These are phyloP conservation scores for Micromys minutus DNA, from an alignment of 2,113 vertebrate genomes.

Conservation along the genomic window DNA sequence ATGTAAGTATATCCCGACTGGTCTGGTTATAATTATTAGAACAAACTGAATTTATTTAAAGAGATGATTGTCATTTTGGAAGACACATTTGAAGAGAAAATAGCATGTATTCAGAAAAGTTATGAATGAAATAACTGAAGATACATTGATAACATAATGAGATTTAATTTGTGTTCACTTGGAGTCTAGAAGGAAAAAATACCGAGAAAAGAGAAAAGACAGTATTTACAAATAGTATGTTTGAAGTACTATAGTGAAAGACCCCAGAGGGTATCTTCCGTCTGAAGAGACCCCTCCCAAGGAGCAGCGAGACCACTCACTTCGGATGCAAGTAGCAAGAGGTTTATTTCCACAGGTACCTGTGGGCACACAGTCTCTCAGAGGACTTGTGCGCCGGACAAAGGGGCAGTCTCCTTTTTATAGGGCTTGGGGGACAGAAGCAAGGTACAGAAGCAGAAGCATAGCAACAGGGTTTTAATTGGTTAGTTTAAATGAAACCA, in stretches of 20 bases:
- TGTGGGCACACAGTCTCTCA: too few relatives aligned
- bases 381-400: too few relatives aligned
- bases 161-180: neutral
- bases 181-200: neutral
- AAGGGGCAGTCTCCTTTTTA: too few relatives aligned
- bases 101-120: neutral
- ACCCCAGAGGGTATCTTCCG: too few relatives aligned
- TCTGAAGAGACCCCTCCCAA: too few relatives aligned
- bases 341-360: too few relatives aligned
- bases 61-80: neutral
- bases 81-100: neutral
- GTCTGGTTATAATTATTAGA: neutral
- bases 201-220: neutral
- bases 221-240: neutral
- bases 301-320: too few relatives aligned
- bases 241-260: neutral
- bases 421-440: too few relatives aligned
- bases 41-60: neutral
- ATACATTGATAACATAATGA: neutral
- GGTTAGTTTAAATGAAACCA: too few relatives aligned
- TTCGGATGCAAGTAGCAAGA: too few relatives aligned
- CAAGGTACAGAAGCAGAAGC: too few relatives aligned
- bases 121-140: neutral
- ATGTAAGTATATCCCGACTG: neutral
- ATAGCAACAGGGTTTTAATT: too few relatives aligned